Evolutionary conservation across 2,113 vertebrate species (phyloP).

Genomic region (Otocyon megalotis): DNA sequence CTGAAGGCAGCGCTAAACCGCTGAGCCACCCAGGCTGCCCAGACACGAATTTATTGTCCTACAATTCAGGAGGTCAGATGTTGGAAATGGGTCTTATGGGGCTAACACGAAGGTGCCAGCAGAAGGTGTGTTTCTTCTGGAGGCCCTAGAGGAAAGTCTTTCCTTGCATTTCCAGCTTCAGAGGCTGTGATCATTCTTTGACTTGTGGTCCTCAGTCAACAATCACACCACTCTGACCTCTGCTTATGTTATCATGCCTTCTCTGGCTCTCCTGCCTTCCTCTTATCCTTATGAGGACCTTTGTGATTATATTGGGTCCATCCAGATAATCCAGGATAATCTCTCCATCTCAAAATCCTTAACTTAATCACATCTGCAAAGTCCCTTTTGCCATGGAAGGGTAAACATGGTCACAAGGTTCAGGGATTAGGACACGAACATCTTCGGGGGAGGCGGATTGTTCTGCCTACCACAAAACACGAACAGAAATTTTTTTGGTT

Average conservation of each 20-base stretch:
- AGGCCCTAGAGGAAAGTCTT: background rate
- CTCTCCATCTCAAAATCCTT: slow-evolving; percentile 26
- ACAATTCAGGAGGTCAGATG: background rate
- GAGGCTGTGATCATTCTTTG: background rate
- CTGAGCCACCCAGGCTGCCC: too few species aligned
- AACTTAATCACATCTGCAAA: slow-evolving; percentile 47
- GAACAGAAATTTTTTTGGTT: slow-evolving; percentile 21
- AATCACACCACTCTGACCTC: background rate
- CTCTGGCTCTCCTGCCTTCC: background rate
- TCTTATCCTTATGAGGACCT: background rate
- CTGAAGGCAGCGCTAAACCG: too few species aligned
- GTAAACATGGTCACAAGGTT: background rate
- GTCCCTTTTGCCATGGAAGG: background rate
- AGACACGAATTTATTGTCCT: background rate
- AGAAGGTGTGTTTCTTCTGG: background rate
- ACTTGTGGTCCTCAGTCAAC: background rate
- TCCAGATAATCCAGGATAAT: slow-evolving; percentile 44
- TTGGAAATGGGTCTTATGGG: background rate
- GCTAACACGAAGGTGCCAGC: background rate
- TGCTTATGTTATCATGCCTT: background rate
- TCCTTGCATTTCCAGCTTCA: background rate
- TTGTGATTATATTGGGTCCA: slow-evolving; percentile 12
- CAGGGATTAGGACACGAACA: background rate
- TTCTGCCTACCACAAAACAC: background rate
- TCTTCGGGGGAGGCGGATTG: background rate